These are phyloP conservation scores for Saxidomus purpurata DNA, from an alignment of 1,140 invertebrate genomes.

Conservation along the genomic window DNA sequence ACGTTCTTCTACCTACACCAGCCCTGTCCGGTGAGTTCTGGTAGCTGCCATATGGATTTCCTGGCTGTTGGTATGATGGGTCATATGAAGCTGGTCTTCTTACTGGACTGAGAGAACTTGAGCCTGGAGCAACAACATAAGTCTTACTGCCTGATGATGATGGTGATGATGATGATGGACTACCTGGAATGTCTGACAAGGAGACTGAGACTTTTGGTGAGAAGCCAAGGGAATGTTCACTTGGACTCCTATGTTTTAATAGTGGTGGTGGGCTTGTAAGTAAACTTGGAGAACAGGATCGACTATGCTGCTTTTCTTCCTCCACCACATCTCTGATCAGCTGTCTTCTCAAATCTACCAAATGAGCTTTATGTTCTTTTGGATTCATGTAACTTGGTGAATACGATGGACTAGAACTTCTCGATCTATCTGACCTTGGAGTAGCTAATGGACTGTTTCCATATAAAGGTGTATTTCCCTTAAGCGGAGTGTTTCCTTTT, in stretches of 20 bases:
- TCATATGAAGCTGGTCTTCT: neutral
- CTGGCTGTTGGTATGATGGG: too few species aligned
- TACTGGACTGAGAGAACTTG: neutral
- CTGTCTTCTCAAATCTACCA: conserved; percentile 61
- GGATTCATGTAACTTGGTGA: conserved; percentile 64
- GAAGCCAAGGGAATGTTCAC: conserved; percentile 51
- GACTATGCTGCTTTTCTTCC: conserved; percentile 52
- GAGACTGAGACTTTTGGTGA: conserved; percentile 37
- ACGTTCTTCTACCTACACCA: neutral
- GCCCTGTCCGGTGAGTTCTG: conserved; percentile 35
- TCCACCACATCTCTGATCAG: conserved; percentile 60
- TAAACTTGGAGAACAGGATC: conserved; percentile 41
- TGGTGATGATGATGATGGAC: neutral
- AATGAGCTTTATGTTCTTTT: conserved; percentile 62
- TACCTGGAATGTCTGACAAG: conserved; percentile 1
- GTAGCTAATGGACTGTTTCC: conserved; percentile 59
- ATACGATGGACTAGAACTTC: conserved; percentile 45
- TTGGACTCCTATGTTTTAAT: neutral
- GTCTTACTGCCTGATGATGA: conserved; percentile 14
- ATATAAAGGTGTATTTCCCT: conserved; percentile 50
- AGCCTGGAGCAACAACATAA: conserved; percentile 1
- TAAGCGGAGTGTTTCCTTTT: conserved; percentile 46
- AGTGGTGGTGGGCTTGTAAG: neutral
- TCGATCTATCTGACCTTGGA: conserved; percentile 45
- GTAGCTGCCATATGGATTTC: conserved; percentile 34